Percentiles rank a stretch among this genome's conserved stretches.
Evolutionary conservation across 2,797 vertebrate genomes (phyloP).

Genomic region (Allobates femoralis): DNA sequence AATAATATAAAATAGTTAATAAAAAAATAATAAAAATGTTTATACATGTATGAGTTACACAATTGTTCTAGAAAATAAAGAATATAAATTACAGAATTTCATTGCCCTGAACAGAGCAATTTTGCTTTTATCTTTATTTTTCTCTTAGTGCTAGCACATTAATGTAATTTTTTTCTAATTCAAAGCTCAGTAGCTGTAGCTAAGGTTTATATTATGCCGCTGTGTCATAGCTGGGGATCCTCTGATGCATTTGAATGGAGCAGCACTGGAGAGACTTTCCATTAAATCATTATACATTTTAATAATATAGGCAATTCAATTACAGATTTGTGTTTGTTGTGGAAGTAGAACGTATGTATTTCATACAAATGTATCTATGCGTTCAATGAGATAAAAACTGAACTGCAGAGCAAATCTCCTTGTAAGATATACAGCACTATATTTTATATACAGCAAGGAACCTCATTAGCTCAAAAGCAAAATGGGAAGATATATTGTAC

Average conservation of each 20-base stretch:
- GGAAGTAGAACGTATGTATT: constrained; percentile 37
- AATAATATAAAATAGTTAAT: neutral
- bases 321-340: constrained; percentile 56
- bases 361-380: constrained; percentile 53
- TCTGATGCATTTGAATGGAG: constrained; percentile 48
- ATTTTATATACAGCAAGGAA: constrained; percentile 68
- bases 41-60: neutral
- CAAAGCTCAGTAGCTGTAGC: neutral
- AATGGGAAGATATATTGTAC: constrained; percentile 76
- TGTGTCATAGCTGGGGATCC: constrained; percentile 36
- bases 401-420: constrained; percentile 63
- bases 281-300: constrained; percentile 58
- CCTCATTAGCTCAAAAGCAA: constrained; percentile 77
- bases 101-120: neutral
- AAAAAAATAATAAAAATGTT: neutral
- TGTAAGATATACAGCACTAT: constrained; percentile 68
- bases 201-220: constrained; percentile 19
- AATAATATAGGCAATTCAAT: constrained; percentile 58
- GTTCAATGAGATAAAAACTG: constrained; percentile 37
- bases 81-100: neutral
- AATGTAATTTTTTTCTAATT: constrained; percentile 1
- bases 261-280: constrained; percentile 17
- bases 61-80: neutral
- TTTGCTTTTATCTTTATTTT: neutral
- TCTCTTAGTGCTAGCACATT: neutral